Conservation (phyloP, 1,140 invertebrate genomes). For the Listronotus bonariensis region DNA sequence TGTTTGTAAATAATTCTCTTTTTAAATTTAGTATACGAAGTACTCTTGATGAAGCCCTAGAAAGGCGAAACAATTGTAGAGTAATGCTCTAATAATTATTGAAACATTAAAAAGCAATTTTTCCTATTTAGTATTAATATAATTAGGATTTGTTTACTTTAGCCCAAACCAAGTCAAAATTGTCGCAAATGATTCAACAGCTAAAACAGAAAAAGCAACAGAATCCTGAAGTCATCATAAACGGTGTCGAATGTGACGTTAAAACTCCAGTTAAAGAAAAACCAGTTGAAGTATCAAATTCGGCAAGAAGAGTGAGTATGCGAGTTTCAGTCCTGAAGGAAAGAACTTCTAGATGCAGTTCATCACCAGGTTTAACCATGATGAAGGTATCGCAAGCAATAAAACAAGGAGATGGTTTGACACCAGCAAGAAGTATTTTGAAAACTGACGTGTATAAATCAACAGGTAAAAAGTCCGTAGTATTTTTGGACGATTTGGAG, state of each 20-base stretch:
- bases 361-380: slow-evolving; percentile 39
- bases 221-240: neutral
- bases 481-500: slow-evolving; percentile 30
- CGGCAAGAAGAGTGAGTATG: slow-evolving; percentile 13
- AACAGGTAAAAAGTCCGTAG: slow-evolving; percentile 39
- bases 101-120: too few relatives aligned
- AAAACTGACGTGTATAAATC: slow-evolving; percentile 36
- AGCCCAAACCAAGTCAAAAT: too few relatives aligned
- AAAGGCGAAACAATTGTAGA: too few relatives aligned
- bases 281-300: neutral
- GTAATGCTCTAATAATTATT: too few relatives aligned
- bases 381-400: slow-evolving; percentile 42
- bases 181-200: too few relatives aligned
- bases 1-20: too few relatives aligned
- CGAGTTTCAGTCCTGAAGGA: slow-evolving; percentile 19
- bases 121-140: too few relatives aligned
- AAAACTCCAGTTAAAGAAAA: neutral
- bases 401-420: slow-evolving; percentile 35
- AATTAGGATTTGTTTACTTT: too few relatives aligned
- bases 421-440: slow-evolving; percentile 44
- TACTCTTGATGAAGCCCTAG: too few relatives aligned
- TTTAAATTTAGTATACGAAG: too few relatives aligned
- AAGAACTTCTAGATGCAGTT: slow-evolving; percentile 8
- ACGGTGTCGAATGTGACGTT: neutral
- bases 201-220: too few relatives aligned